Conservation (phyloP, 2,888 invertebrate genomes). For the Eudasyphora cyanicolor region DNA sequence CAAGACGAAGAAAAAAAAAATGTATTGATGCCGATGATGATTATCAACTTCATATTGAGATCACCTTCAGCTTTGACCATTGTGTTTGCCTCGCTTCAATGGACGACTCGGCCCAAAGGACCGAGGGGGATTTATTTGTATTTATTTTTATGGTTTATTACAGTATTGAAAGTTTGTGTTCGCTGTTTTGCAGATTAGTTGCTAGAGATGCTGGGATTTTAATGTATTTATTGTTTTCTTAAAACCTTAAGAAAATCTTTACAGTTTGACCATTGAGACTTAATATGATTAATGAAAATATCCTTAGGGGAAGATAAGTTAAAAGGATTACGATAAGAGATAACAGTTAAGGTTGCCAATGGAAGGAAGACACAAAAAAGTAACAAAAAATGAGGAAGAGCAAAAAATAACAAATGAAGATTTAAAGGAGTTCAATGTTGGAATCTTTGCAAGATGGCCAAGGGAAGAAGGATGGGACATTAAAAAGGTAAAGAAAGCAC, state of each 20-base stretch:
- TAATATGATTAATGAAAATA: slow-evolving; percentile 37
- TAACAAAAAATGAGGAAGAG: too few relatives aligned
- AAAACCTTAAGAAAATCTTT: background rate
- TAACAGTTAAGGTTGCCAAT: background rate
- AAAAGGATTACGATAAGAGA: slow-evolving; percentile 53
- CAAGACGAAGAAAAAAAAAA: background rate
- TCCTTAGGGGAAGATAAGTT: slow-evolving; percentile 61
- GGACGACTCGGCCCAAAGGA: background rate
- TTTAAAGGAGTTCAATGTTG: background rate
- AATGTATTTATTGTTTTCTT: background rate
- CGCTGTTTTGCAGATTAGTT: background rate
- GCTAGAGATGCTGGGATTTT: background rate
- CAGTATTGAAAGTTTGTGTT: background rate
- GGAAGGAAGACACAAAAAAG: background rate
- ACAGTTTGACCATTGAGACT: background rate
- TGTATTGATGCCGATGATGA: slow-evolving; percentile 19
- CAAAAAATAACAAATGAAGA: background rate
- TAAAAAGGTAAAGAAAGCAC: too few relatives aligned
- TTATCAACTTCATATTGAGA: slow-evolving; percentile 34
- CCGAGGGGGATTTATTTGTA: slow-evolving; percentile 5
- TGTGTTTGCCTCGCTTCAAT: slow-evolving; percentile 11
- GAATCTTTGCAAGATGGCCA: too few relatives aligned
- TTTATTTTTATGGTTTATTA: slow-evolving; percentile 17
- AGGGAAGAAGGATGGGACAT: too few relatives aligned
- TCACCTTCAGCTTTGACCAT: slow-evolving; percentile 33